Conservation (phyloP, 2,888 invertebrate genomes). For the Acronicta alni region DNA sequence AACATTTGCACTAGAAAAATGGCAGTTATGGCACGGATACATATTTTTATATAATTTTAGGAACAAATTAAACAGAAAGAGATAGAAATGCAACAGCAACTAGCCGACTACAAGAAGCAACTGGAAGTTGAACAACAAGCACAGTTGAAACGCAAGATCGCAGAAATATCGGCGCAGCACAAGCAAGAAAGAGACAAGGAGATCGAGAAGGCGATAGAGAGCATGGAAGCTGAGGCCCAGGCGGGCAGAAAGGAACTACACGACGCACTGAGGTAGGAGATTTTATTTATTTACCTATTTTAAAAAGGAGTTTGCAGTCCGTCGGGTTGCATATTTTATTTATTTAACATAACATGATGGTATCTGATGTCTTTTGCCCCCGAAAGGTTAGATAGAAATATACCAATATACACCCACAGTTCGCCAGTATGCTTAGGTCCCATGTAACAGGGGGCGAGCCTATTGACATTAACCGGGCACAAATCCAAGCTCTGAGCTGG, state of each 20-base stretch:
- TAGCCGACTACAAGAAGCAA: slow-evolving; percentile 91
- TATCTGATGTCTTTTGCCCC: too few relatives aligned
- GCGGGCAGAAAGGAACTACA: slow-evolving; percentile 90
- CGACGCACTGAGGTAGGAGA: slow-evolving; percentile 84
- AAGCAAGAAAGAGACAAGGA: slow-evolving; percentile 93
- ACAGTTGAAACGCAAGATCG: slow-evolving; percentile 91
- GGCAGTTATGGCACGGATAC: background rate
- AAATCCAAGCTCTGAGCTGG: too few relatives aligned
- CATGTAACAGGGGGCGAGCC: too few relatives aligned
- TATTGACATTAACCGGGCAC: too few relatives aligned
- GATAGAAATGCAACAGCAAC: slow-evolving; percentile 90
- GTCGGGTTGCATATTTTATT: too few relatives aligned
- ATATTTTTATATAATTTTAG: slow-evolving; percentile 61
- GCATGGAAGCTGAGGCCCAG: slow-evolving; percentile 91
- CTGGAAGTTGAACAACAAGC: slow-evolving; percentile 90
- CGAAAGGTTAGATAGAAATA: too few relatives aligned
- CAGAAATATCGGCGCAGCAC: slow-evolving; percentile 91
- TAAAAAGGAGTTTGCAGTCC: too few relatives aligned
- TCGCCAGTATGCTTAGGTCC: too few relatives aligned
- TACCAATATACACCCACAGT: too few relatives aligned
- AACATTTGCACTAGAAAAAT: too few relatives aligned
- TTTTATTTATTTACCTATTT: too few relatives aligned
- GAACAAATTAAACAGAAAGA: slow-evolving; percentile 87
- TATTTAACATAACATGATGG: too few relatives aligned
- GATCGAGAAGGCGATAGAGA: slow-evolving; percentile 92